phyloP scores from a whole-genome alignment of 2,113 vertebrate genomes.

The Mesoclemmys tuberculata region DNA sequence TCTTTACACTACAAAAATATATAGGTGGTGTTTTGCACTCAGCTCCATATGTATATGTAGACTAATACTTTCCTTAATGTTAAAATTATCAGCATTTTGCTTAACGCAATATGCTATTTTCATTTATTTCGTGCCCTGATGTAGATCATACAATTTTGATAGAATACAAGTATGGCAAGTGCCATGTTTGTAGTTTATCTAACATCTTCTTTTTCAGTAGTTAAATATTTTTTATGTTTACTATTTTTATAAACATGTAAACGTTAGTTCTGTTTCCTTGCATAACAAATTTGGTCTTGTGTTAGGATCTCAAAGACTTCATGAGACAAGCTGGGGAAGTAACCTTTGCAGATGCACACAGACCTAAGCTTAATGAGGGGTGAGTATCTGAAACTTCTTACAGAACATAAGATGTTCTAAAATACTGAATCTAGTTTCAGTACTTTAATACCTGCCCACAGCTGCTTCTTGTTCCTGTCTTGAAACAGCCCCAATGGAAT shows the following conservation, averaged over 20 bases:
- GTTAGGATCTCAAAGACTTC: conserved; percentile 99
- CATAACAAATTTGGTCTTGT: conserved; percentile 79
- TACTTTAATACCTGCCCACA: neutral
- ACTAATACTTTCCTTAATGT: conserved; percentile 73
- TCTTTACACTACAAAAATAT: conserved; percentile 63
- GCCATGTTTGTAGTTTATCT: conserved; percentile 81
- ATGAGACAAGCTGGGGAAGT: conserved; percentile 99
- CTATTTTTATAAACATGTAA: neutral
- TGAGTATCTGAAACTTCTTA: conserved; percentile 62
- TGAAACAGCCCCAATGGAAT: neutral
- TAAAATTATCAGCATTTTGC: conserved; percentile 79
- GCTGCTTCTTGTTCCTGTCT: neutral
- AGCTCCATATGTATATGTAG: conserved; percentile 62
- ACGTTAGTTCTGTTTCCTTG: conserved; percentile 39
- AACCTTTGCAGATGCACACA: conserved; percentile 97
- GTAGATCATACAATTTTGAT: conserved; percentile 76
- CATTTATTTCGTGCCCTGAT: conserved; percentile 84
- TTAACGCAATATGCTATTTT: conserved; percentile 79
- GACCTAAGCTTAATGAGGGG: conserved; percentile 97
- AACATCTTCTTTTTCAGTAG: conserved; percentile 85
- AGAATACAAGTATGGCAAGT: conserved; percentile 79
- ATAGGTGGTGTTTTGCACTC: conserved; percentile 70
- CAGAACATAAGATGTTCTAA: neutral
- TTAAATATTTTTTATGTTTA: conserved; percentile 72
- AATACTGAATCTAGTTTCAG: neutral